Conservation (phyloP, 92 coral and sea anemone genomes). For the Zoanthus sociatus region DNA sequence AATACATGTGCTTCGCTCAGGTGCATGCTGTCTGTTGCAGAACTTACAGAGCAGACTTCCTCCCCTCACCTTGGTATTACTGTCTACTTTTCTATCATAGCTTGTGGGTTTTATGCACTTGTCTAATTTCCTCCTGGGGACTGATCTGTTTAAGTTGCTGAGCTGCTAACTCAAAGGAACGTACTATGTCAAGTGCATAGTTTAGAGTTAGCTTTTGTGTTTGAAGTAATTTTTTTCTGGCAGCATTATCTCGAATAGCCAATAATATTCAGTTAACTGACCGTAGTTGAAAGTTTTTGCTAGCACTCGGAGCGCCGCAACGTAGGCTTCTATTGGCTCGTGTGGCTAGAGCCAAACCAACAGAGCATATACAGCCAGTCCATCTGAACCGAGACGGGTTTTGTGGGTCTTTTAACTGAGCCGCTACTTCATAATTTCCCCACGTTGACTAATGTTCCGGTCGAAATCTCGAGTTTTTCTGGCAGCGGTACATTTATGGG, state of each 20-base stretch:
- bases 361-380: not conserved
- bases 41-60: slow-evolving; percentile 51
- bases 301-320: slow-evolving; percentile 68
- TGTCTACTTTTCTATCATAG: too few relatives aligned
- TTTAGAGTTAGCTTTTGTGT: too few relatives aligned
- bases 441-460: not conserved
- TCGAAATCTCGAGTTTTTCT: slow-evolving; percentile 28
- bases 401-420: slow-evolving; percentile 38
- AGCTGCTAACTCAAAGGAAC: slow-evolving; percentile 52
- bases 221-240: too few relatives aligned
- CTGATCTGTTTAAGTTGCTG: slow-evolving; percentile 55
- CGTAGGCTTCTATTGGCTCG: slow-evolving; percentile 75
- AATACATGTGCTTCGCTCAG: slow-evolving; percentile 57
- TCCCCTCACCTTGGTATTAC: slow-evolving; percentile 18
- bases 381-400: not conserved
- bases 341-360: slow-evolving; percentile 24
- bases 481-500: slow-evolving; percentile 30
- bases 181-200: too few relatives aligned
- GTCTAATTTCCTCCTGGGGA: not conserved
- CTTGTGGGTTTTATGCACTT: not conserved
- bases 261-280: too few relatives aligned
- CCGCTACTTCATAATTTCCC: slow-evolving; percentile 22
- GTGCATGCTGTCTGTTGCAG: slow-evolving; percentile 58
- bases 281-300: slow-evolving; percentile 54
- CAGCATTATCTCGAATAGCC: too few relatives aligned